phyloP scores from a whole-genome alignment of 2,888 invertebrate genomes.

The Drosophila acutilabella region DNA sequence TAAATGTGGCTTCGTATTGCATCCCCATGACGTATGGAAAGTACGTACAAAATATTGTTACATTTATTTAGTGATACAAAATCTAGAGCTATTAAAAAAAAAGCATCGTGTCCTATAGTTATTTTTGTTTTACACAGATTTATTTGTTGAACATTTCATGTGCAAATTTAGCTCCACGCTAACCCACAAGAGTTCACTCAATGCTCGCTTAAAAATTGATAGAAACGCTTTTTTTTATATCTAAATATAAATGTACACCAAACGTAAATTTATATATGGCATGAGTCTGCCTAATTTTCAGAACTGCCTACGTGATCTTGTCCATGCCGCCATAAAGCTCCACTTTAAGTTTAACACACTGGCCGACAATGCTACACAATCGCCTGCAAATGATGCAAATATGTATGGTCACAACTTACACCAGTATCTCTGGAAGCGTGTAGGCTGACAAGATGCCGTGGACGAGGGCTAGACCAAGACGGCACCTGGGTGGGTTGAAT shows the following conservation, averaged over 20 bases:
- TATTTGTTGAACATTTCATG: slow-evolving; percentile 48
- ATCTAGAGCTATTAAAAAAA: slow-evolving; percentile 52
- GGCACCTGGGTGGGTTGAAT: slow-evolving; percentile 62
- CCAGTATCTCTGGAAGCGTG: slow-evolving; percentile 70
- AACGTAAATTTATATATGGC: slow-evolving; percentile 39
- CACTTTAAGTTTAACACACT: too few relatives aligned
- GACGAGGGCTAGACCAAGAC: slow-evolving; percentile 71
- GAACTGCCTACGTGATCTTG: too few relatives aligned
- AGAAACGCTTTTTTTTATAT: slow-evolving; percentile 52
- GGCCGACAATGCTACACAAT: too few relatives aligned
- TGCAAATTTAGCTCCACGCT: slow-evolving; percentile 38
- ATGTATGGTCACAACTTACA: slow-evolving; percentile 63
- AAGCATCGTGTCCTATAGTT: slow-evolving; percentile 51
- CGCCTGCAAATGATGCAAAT: background rate
- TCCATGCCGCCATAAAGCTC: too few relatives aligned
- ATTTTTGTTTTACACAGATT: slow-evolving; percentile 51
- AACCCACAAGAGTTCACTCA: slow-evolving; percentile 40
- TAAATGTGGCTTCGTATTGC: slow-evolving; percentile 1
- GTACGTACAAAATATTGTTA: slow-evolving; percentile 28
- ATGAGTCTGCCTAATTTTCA: too few relatives aligned
- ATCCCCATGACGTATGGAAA: slow-evolving; percentile 14
- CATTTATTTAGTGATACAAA: slow-evolving; percentile 45
- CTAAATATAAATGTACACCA: slow-evolving; percentile 49
- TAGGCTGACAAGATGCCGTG: slow-evolving; percentile 79
- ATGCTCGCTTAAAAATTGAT: slow-evolving; percentile 56